Base-by-base conservation (phyloP, 2,113 vertebrate species). In the Cyanocitta stelleri region DNA sequence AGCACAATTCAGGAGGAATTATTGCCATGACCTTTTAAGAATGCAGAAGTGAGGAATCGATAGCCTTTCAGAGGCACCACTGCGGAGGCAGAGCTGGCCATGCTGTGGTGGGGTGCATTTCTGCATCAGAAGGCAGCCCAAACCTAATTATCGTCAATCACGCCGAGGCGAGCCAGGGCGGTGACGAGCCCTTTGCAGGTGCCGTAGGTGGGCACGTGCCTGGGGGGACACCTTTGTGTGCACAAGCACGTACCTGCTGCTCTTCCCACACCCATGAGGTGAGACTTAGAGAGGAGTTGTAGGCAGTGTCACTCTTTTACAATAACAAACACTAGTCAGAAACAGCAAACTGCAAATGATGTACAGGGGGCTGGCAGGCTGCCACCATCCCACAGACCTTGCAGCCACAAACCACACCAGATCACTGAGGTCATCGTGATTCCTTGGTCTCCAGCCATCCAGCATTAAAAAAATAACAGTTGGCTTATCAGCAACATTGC, bases 21-120 rank as follows among this genome's bases (percentile, higher is more conserved):
- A 98, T 97, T 97, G 97, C 97, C 96, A 5, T 97, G 98, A 98
- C 98, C 98, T 98, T 98, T 98, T 97, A 96, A 98, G 98, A 98
- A 97, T 48, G 96, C 94, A 86, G 91, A 97, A 97, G 97, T 85
- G 35, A 56, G 37, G 97, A 97, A 98, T 98, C 97, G 85, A 98
- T 98, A 98, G 95, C 93, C 97, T 98, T 97, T 96, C 96, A 88
- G 96, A 96, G 90, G 97, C 97, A 97, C 68, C 58, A 76, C 82
- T 62, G 90, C 63, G 1, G 91, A 89, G 95, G 96, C 95, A 90
- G 97, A 94, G 97, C 91, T 69, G 94, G 94, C 97, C 89, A 22
- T 17, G 88, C 96, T 69, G 76, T 78, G 95, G 96, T 95, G 92
- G 69, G 69, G 92, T 93, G 96, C 66, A 92, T 98, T 98, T 98